Conservation (phyloP, 2,113 vertebrate genomes). For the Acanthochromis polyacanthus region DNA sequence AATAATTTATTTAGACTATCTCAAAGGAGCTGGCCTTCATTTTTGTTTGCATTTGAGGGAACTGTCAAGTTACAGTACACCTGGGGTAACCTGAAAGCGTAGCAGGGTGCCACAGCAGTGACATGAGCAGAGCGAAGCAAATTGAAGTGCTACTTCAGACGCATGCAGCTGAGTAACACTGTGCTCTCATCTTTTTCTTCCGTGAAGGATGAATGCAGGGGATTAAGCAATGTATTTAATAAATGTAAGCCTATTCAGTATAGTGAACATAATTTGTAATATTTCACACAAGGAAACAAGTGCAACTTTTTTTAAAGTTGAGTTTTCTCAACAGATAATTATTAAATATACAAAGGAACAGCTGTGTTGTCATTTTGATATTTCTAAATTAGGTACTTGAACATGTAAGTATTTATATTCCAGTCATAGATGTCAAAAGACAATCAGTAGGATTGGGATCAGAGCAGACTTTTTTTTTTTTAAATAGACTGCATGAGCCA, state of each 20-base stretch:
- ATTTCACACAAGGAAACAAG: background rate
- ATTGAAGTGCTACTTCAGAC: slow-evolving; percentile 28
- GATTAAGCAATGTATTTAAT: slow-evolving; percentile 10
- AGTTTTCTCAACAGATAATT: background rate
- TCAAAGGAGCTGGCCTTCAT: slow-evolving; percentile 33
- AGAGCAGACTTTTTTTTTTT: background rate
- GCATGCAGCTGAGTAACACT: slow-evolving; percentile 18
- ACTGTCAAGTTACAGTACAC: slow-evolving; percentile 38
- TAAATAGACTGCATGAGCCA: slow-evolving; percentile 4
- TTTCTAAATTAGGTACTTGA: slow-evolving; percentile 3
- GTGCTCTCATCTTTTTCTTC: slow-evolving; percentile 21
- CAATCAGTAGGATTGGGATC: background rate
- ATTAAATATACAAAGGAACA: slow-evolving; percentile 19
- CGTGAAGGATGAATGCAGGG: slow-evolving; percentile 23
- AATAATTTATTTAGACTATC: slow-evolving; percentile 39
- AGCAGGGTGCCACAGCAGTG: slow-evolving; percentile 17
- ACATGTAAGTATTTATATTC: background rate
- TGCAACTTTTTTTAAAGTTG: background rate
- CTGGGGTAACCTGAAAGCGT: slow-evolving; percentile 40
- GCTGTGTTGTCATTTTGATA: background rate
- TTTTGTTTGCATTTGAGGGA: slow-evolving; percentile 57
- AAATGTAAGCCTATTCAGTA: background rate
- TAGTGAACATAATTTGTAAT: background rate
- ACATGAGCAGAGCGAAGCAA: slow-evolving; percentile 26
- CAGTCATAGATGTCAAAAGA: background rate